These are phyloP conservation scores for Caenorhabditis drosophilae DNA, from an alignment of 2,888 invertebrate genomes.

Conservation along the genomic window DNA sequence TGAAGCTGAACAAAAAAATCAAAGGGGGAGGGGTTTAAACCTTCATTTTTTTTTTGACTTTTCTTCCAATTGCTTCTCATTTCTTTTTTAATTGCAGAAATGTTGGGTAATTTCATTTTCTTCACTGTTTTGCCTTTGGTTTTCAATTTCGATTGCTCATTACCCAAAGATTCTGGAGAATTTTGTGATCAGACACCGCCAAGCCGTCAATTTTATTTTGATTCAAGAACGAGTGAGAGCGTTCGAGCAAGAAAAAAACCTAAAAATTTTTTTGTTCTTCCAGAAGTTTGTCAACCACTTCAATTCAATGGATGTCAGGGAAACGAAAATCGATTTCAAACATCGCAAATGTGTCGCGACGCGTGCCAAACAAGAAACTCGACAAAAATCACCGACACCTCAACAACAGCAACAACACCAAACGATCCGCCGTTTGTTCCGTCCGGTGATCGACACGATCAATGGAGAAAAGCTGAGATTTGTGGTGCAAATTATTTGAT, in stretches of 20 bases:
- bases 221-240: conserved; percentile 49
- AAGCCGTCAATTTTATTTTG: conserved; percentile 53
- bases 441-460: conserved; percentile 44
- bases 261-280: too few species aligned
- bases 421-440: conserved; percentile 39
- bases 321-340: conserved; percentile 52
- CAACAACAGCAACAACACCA: conserved; percentile 8
- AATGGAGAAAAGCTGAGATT: conserved; percentile 54
- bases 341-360: conserved; percentile 45
- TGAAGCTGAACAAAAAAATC: too few species aligned
- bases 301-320: conserved; percentile 63
- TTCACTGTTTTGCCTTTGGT: not conserved
- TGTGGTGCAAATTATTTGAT: conserved; percentile 43
- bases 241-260: too few species aligned
- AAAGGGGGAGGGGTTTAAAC: too few species aligned
- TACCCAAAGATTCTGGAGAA: conserved; percentile 46
- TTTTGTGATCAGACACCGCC: conserved; percentile 29
- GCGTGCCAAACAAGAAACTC: conserved; percentile 24
- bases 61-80: too few species aligned
- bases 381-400: conserved; percentile 6
- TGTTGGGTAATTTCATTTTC: too few species aligned
- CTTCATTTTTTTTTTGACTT: too few species aligned
- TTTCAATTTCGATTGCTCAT: conserved; percentile 34
- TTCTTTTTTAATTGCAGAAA: too few species aligned
- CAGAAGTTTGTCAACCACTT: conserved; percentile 67